These are phyloP conservation scores for Gadopsis marmoratus DNA, from an alignment of 2,797 vertebrate genomes.

Conservation along the genomic window DNA sequence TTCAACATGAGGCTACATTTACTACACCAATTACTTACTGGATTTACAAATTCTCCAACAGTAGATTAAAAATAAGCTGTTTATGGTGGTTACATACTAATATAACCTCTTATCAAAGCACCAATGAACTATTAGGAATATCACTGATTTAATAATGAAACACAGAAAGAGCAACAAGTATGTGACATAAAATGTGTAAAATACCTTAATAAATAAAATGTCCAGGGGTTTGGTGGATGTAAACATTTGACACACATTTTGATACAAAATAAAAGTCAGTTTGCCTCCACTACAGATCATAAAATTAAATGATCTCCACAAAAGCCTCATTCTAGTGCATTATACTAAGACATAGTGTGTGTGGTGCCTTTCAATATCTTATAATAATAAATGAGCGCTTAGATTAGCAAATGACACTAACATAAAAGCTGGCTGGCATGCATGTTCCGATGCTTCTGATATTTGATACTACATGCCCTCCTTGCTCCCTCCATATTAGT, in stretches of 20 bases:
- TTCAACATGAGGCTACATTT: not conserved
- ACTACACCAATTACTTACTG: not conserved
- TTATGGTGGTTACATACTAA: no score
- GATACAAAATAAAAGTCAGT: conserved; percentile 66
- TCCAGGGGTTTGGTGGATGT: conserved; percentile 68
- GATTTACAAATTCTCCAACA: not conserved
- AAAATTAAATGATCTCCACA: conserved; percentile 49
- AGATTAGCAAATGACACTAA: conserved; percentile 59
- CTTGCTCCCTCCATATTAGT: not conserved
- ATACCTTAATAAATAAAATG: conserved; percentile 87
- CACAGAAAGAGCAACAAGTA: conserved; percentile 12
- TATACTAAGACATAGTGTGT: conserved; percentile 58
- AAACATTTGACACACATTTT: conserved; percentile 80
- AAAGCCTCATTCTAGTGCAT: conserved; percentile 56
- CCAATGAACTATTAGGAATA: no score
- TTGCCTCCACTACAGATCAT: conserved; percentile 52
- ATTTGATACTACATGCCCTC: not conserved
- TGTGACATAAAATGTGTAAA: conserved; percentile 69
- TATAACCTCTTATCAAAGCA: not conserved
- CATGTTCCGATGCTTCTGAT: conserved; percentile 53
- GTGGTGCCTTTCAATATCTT: conserved; percentile 36
- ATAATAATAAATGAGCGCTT: no score
- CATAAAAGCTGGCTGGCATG: conserved; percentile 60
- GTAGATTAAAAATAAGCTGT: not conserved
- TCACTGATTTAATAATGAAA: no score